Conservation (phyloP, 2,113 vertebrate genomes). For the human region GRCh38 chr3:55876001-55876500, state of each 20-base stretch:
- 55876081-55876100: neutral
- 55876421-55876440: neutral
- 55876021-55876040: neutral
- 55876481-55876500: neutral
- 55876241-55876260: neutral
- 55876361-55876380: neutral
- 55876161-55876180: neutral
- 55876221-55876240: neutral
- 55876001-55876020: neutral
- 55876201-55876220: neutral
- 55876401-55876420: neutral
- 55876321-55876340: neutral
- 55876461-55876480: neutral
- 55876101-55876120: neutral
- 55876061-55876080: neutral
- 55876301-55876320: neutral
- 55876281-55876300: neutral
- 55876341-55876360: neutral
- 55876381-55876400: neutral
- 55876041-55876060: neutral
- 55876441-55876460: neutral
- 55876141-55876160: neutral
- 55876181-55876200: neutral
- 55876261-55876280: neutral
- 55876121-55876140: neutral